Evolutionary conservation across 2,888 invertebrate genomes (phyloP), one percentile per base, ranked within the genome.

Genomic region (Drosophila subquinaria): DNA sequence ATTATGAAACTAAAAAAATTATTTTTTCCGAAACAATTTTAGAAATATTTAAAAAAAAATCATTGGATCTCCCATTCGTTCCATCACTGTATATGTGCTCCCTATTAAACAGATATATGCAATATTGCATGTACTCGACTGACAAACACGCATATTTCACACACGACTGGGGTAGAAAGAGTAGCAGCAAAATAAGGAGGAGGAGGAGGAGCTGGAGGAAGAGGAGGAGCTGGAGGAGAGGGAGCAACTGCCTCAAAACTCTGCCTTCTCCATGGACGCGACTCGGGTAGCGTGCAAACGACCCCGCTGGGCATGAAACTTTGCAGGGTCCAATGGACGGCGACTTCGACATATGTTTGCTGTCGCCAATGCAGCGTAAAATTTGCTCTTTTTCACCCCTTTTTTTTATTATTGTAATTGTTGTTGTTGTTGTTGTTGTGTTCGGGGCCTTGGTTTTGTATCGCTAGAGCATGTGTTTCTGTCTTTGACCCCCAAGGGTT

Each of bases 331-430:
- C 79, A 69, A 52, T 62, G 76, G 76, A 79, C 80, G 66, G 65
- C 53, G 57, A 48, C 73, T 60, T 52, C 80, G 80, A 76, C 79
- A 82, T 80, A 81, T 83, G 81, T 83, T 83, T 62, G 66, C 76
- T 73, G 82, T 85, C 85, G 79, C 82, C 85, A 82, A 82, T 85
- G 82, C 86, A 85, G 79, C 85, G 85, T 79, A 64, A 78, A 84
- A 85, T 84, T 68, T 62, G 68, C 65, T 77, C 53, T 64, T 76
- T 75, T 73, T 61, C 62, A 50, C 23, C 51, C 43, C 1, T 33
- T 30, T 43, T 61, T 27, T 17, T 30, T 48, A 15, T 42, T 42
- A 3, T 56, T 43, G 52, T 27, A 43, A 48, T 15, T 55, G 36
- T 30, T 50, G 74, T 35, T 27, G n/a, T n/a, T n/a, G n/a, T n/a